These are phyloP conservation scores for Micrastur ruficollis DNA, from an alignment of 2,797 vertebrate species.

Conservation along the genomic window DNA sequence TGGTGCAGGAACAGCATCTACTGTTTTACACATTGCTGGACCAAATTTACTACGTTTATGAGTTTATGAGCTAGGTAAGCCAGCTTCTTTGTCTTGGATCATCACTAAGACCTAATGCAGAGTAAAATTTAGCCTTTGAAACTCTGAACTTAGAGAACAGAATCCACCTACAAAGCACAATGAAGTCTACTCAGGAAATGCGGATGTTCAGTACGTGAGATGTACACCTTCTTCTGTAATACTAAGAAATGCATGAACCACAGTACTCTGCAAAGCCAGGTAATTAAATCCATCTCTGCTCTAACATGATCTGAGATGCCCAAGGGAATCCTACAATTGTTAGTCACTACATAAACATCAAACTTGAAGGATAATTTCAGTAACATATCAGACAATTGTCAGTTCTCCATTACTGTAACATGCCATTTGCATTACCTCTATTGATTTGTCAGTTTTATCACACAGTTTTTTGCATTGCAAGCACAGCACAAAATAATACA, in stretches of 20 bases:
- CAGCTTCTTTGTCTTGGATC: not conserved
- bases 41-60: not conserved
- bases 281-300: not conserved
- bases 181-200: not conserved
- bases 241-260: fast-evolving
- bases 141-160: not conserved
- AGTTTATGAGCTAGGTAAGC: not conserved
- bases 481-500: not conserved
- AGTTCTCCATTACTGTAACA: not conserved
- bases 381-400: not conserved
- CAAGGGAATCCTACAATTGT: not conserved
- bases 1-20: not conserved
- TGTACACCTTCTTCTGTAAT: not conserved
- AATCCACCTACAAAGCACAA: not conserved
- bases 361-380: not conserved
- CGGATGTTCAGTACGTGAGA: not conserved
- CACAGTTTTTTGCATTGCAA: not conserved
- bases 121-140: not conserved
- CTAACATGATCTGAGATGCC: not conserved
- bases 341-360: not conserved
- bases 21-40: not conserved
- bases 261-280: not conserved
- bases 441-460: not conserved
- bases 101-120: not conserved
- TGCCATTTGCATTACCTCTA: not conserved